Evolutionary conservation across 2,797 vertebrate genomes (phyloP).

Genomic region (Chrosomus eos): DNA sequence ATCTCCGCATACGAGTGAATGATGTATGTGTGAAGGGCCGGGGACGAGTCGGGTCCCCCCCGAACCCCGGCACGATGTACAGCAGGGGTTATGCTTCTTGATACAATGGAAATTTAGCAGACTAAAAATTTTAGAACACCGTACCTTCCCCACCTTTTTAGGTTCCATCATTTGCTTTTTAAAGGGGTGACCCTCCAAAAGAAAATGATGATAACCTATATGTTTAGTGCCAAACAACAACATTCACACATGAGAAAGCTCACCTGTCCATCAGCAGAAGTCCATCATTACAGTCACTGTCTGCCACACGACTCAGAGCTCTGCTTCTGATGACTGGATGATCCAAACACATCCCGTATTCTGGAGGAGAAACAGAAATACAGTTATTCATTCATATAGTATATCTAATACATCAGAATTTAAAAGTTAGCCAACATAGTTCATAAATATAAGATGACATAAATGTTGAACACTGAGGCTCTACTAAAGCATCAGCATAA

Average conservation of each 20-base stretch:
- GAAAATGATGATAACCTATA: neutral
- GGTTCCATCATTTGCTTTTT: neutral
- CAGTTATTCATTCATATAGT: no score
- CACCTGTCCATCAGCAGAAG: neutral
- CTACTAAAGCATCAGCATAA: no score
- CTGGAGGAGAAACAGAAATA: no score
- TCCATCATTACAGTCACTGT: neutral
- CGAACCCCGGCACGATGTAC: neutral
- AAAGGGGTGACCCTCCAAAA: neutral
- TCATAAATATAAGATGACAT: no score
- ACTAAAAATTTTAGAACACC: neutral
- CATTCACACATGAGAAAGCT: fast-evolving
- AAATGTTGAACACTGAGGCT: no score
- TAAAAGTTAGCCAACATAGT: no score
- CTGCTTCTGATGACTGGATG: no score
- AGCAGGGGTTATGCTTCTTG: neutral
- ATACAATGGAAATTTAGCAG: neutral
- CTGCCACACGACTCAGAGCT: neutral
- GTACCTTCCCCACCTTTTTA: neutral
- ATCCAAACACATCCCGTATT: no score
- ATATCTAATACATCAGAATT: no score
- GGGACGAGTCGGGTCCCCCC: neutral
- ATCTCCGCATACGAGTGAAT: neutral
- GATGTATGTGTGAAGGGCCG: neutral
- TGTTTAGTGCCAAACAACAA: no score